Percentiles rank a stretch among this genome's conserved stretches.
phyloP scores from a whole-genome alignment of 2,888 invertebrate species.

The Geotrupes spiniger region DNA sequence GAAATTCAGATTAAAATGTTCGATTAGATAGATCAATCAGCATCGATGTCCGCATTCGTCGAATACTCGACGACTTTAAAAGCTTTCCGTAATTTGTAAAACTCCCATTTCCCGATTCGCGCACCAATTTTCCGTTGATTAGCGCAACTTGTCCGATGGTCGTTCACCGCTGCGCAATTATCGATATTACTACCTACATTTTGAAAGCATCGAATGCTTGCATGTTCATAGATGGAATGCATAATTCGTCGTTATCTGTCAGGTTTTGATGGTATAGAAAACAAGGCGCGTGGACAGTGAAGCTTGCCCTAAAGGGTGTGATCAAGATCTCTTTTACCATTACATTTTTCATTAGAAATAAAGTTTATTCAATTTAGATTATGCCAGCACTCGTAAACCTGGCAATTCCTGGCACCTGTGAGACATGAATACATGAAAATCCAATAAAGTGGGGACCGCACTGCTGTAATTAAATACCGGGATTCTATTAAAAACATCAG shows the following conservation, averaged over 20 bases:
- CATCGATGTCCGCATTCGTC: constrained; percentile 22
- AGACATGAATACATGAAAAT: background rate
- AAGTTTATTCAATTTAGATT: too few species aligned
- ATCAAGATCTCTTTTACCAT: too few species aligned
- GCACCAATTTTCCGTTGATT: constrained; percentile 37
- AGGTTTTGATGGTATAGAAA: too few species aligned
- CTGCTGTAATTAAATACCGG: constrained; percentile 4
- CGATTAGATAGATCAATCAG: constrained; percentile 26
- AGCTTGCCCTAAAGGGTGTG: too few species aligned
- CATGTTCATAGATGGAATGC: too few species aligned
- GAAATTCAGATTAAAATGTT: constrained; percentile 26
- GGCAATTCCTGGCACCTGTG: constrained; percentile 3
- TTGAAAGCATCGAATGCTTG: too few species aligned
- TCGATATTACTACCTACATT: too few species aligned
- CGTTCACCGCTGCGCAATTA: too few species aligned
- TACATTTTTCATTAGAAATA: too few species aligned
- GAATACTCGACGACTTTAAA: constrained; percentile 27
- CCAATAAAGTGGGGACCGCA: constrained; percentile 2
- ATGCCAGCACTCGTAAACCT: background rate
- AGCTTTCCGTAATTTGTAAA: constrained; percentile 37
- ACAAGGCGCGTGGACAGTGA: too few species aligned
- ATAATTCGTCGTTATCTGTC: too few species aligned
- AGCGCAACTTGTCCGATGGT: constrained; percentile 28
- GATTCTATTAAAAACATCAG: background rate
- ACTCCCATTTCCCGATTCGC: constrained; percentile 37